phyloP scores from a whole-genome alignment of 2,888 invertebrate genomes.

The Cryptops parisi region DNA sequence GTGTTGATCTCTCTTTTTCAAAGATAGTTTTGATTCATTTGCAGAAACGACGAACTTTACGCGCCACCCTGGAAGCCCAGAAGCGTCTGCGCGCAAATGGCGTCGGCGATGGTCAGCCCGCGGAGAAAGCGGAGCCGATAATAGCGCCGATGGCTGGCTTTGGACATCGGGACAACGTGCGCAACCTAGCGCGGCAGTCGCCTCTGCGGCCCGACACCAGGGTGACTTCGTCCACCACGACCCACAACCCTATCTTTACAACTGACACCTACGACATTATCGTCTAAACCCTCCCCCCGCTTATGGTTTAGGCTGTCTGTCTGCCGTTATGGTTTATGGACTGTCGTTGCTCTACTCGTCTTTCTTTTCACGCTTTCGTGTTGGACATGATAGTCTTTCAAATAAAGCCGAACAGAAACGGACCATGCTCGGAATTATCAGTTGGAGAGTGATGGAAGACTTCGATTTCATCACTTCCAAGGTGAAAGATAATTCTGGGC shows the following conservation, averaged over 20 bases:
- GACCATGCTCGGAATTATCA: too few species aligned
- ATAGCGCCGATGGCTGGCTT: background rate
- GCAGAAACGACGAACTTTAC: slow-evolving; percentile 75
- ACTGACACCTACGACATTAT: slow-evolving; percentile 11
- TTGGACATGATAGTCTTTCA: too few species aligned
- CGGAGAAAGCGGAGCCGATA: slow-evolving; percentile 12
- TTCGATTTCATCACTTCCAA: too few species aligned
- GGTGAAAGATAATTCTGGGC: too few species aligned
- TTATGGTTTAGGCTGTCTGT: too few species aligned
- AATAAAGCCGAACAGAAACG: too few species aligned
- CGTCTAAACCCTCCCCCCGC: background rate
- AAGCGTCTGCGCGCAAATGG: slow-evolving; percentile 64
- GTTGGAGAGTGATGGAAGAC: too few species aligned
- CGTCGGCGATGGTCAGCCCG: slow-evolving; percentile 29
- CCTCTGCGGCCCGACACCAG: background rate
- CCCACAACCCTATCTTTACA: slow-evolving; percentile 11
- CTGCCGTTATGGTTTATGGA: too few species aligned
- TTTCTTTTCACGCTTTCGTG: too few species aligned
- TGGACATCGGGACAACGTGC: background rate
- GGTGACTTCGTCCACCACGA: slow-evolving; percentile 8
- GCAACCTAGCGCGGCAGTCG: background rate
- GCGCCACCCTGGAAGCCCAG: slow-evolving; percentile 63
- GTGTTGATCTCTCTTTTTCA: background rate
- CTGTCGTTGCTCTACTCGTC: too few species aligned
- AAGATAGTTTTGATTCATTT: background rate